These are phyloP conservation scores for Eudasyphora cyanicolor DNA, from an alignment of 2,888 invertebrate genomes.

Conservation along the genomic window DNA sequence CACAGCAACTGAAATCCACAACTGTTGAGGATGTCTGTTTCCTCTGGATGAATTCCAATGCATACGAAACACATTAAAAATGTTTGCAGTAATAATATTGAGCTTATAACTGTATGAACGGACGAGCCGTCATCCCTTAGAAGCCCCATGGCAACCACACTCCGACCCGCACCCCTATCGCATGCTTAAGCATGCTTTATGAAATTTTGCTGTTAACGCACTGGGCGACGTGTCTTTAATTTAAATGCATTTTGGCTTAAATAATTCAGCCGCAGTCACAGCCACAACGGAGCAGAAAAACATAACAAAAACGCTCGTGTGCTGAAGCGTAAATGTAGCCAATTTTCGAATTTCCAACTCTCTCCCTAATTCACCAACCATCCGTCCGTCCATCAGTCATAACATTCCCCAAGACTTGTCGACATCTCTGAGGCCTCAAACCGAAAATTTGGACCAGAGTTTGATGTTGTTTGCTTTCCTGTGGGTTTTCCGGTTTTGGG, in stretches of 20 bases:
- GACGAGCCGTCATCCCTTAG: background rate
- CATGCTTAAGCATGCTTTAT: background rate
- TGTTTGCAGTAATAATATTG: constrained; percentile 13
- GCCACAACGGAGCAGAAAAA: constrained; percentile 14
- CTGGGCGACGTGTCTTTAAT: constrained; percentile 69
- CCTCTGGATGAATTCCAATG: constrained; percentile 54
- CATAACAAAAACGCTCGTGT: too few relatives aligned
- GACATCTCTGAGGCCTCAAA: constrained; percentile 1
- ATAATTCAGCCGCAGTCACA: constrained; percentile 51
- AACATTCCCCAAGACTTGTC: background rate
- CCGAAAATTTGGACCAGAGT: background rate
- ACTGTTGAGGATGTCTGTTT: constrained; percentile 19
- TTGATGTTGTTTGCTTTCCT: constrained; percentile 35
- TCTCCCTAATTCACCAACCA: constrained; percentile 23
- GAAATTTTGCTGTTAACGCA: constrained; percentile 22
- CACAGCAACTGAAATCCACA: constrained; percentile 21
- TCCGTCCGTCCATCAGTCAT: background rate
- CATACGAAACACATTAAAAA: constrained; percentile 51
- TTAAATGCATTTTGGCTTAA: constrained; percentile 75
- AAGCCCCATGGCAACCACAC: background rate
- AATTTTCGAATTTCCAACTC: constrained; percentile 47
- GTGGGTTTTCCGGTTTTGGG: constrained; percentile 16
- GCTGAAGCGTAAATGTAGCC: constrained; percentile 48
- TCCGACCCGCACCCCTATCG: background rate
- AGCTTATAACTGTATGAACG: background rate